Evolutionary conservation across 2,113 vertebrate genomes (phyloP).

Genomic region (Boulengerochromis microlepis): DNA sequence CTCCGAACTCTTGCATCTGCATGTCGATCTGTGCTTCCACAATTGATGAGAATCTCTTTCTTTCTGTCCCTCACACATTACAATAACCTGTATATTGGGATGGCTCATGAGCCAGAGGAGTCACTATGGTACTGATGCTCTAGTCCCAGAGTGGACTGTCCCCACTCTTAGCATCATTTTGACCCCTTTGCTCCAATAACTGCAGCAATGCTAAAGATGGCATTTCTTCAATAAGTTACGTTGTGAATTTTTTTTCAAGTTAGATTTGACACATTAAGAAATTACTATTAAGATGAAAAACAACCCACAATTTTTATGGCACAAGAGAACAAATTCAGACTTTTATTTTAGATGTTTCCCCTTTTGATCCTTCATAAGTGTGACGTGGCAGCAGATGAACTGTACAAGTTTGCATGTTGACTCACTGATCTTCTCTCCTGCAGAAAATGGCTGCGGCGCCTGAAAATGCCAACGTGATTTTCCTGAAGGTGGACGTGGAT

Average conservation of each 20-base stretch:
- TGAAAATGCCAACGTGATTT: slow-evolving; percentile 72
- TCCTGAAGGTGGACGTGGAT: slow-evolving; percentile 91
- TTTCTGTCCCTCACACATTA: background rate
- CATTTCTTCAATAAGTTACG: background rate
- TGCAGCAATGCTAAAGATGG: background rate
- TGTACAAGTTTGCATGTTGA: background rate
- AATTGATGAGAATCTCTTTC: background rate
- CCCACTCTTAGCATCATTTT: background rate
- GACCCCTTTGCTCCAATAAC: background rate
- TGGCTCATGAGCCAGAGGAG: background rate
- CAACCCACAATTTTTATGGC: background rate
- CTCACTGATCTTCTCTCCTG: background rate
- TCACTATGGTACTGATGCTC: background rate
- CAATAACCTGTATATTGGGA: background rate
- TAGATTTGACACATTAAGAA: background rate
- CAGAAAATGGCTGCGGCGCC: slow-evolving; percentile 51
- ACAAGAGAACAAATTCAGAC: background rate
- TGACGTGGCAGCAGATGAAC: background rate
- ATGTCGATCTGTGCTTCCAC: background rate
- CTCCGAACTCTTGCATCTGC: background rate
- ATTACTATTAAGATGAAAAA: background rate
- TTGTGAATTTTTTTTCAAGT: background rate
- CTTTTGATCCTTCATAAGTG: background rate
- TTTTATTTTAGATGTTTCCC: background rate
- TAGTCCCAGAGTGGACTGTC: background rate